Evolutionary conservation across 2,797 vertebrate genomes (phyloP).

Genomic region (Otus scops): DNA sequence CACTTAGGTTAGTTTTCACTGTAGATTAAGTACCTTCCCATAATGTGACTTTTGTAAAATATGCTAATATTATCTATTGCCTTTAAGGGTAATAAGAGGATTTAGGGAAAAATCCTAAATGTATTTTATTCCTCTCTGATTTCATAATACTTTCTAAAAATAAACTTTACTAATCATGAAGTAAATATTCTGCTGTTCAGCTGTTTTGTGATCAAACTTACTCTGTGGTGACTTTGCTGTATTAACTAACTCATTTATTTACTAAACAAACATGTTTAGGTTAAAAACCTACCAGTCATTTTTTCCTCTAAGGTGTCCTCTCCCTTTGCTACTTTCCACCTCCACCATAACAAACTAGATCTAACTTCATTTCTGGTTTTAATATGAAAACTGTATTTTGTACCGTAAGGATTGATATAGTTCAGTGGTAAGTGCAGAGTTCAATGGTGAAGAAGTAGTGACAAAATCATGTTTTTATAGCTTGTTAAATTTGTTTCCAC

Average conservation of each 20-base stretch:
- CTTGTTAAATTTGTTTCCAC: neutral
- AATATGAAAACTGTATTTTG: neutral
- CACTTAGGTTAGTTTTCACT: neutral
- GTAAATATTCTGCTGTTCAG: neutral
- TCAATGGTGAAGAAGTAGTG: neutral
- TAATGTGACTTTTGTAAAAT: neutral
- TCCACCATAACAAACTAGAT: neutral
- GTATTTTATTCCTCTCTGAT: neutral
- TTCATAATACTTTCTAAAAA: neutral
- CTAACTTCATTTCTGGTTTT: neutral
- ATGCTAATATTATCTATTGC: neutral
- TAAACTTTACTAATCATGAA: neutral
- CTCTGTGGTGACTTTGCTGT: neutral
- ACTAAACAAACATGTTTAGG: neutral
- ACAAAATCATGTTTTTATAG: neutral
- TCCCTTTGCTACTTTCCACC: neutral
- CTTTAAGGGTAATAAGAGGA: neutral
- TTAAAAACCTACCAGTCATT: neutral
- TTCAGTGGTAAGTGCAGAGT: neutral
- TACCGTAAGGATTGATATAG: neutral
- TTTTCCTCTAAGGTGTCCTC: neutral
- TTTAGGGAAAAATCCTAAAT: neutral
- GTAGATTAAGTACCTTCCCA: neutral
- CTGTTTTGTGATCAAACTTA: neutral
- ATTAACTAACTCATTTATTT: neutral